A percentile compares a stretch with the other conserved stretches of the same genome.
phyloP scores from a whole-genome alignment of 2,888 invertebrate species.

The Allophyes oxyacanthae region DNA sequence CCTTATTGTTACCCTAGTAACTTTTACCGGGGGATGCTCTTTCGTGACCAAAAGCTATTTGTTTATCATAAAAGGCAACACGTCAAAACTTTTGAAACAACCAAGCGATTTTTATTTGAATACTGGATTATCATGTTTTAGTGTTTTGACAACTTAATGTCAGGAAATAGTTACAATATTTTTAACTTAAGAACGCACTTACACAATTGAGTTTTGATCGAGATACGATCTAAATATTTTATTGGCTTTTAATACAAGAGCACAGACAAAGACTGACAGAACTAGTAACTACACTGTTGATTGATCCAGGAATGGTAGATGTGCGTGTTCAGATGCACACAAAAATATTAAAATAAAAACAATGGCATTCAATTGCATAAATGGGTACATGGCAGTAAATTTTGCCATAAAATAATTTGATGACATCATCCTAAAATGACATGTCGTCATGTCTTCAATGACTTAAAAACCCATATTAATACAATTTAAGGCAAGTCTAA shows the following conservation, averaged over 20 bases:
- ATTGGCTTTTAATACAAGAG: background rate
- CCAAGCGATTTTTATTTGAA: slow-evolving; percentile 2
- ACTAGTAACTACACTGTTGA: slow-evolving; percentile 13
- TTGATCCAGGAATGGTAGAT: slow-evolving; percentile 7
- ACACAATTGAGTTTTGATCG: too few species aligned
- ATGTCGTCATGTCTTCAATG: slow-evolving; percentile 19
- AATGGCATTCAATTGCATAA: slow-evolving; percentile 32
- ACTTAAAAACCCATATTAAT: too few species aligned
- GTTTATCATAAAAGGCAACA: slow-evolving; percentile 1
- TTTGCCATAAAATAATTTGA: slow-evolving; percentile 16
- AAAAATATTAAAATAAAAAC: slow-evolving; percentile 26
- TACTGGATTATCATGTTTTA: background rate
- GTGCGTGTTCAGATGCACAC: too few species aligned
- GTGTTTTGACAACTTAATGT: background rate
- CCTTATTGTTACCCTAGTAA: slow-evolving; percentile 25
- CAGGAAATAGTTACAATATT: background rate
- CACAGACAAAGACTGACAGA: background rate
- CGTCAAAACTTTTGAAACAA: slow-evolving; percentile 31
- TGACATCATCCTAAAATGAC: slow-evolving; percentile 37
- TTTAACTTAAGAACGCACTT: too few species aligned
- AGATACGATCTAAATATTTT: too few species aligned
- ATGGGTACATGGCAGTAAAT: background rate
- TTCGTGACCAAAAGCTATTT: slow-evolving; percentile 46
- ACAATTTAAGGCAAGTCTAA: too few species aligned
- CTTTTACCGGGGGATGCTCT: slow-evolving; percentile 17